Evolutionary conservation across 2,113 vertebrate genomes (phyloP).

Genomic region (Sterrhoptilus dennistouni): DNA sequence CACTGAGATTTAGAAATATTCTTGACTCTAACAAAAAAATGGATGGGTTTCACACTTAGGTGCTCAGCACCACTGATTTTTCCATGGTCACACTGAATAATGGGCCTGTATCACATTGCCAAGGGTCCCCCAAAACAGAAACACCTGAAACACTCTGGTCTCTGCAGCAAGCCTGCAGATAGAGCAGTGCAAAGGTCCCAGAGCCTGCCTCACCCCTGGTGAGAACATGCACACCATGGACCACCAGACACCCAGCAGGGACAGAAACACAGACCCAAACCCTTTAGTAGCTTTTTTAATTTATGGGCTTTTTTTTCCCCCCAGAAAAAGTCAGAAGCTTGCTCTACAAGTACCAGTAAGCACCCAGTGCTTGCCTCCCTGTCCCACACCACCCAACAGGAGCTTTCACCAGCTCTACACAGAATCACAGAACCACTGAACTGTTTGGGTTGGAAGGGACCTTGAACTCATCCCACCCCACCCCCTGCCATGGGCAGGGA

Average conservation of each 20-base stretch:
- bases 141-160: not conserved
- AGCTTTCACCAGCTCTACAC: not conserved
- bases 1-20: not conserved
- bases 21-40: not conserved
- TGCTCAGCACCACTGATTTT: not conserved
- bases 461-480: not conserved
- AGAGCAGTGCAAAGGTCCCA: not conserved
- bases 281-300: not conserved
- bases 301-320: not conserved
- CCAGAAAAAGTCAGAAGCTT: not conserved
- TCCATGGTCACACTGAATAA: not conserved
- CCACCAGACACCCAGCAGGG: not conserved
- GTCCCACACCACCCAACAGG: not conserved
- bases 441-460: not conserved
- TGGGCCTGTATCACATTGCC: not conserved
- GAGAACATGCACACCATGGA: not conserved
- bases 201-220: not conserved
- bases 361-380: not conserved
- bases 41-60: not conserved
- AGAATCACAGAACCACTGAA: not conserved
- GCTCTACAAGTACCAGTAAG: not conserved
- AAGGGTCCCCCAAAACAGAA: not conserved
- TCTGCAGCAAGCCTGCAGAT: not conserved
- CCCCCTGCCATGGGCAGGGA: not conserved
- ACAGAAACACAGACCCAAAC: not conserved